Conservation (phyloP, 2,888 invertebrate genomes). For the Autographa pulchrina region DNA sequence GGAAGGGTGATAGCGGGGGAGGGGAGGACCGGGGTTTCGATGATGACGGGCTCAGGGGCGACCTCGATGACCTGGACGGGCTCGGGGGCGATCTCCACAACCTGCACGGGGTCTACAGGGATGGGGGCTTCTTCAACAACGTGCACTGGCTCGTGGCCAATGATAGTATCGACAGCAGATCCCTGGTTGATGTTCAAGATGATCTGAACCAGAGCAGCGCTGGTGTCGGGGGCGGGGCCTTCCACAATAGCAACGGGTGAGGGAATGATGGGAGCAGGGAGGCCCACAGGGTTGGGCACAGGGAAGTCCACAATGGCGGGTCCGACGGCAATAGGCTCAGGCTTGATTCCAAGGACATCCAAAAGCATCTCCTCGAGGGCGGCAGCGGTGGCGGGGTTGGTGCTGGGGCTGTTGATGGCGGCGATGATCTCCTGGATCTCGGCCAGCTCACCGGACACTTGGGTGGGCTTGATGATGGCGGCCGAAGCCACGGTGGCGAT, state of each 20-base stretch:
- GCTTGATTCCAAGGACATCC: no score
- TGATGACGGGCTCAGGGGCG: conserved; percentile 50
- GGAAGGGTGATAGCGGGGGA: conserved; percentile 58
- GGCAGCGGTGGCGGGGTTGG: no score
- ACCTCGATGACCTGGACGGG: conserved; percentile 44
- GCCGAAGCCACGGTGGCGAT: no score
- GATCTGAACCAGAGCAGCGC: conserved; percentile 64
- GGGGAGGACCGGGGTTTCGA: conserved; percentile 58
- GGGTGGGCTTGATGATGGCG: no score
- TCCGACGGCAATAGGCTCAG: no score
- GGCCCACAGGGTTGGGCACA: no score
- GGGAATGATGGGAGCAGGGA: no score
- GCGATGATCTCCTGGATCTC: no score
- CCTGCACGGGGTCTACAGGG: conserved; percentile 31
- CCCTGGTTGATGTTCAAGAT: conserved; percentile 65
- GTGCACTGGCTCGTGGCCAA: conserved; percentile 10
- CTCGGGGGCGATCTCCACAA: conserved; percentile 26
- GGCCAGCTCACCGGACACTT: no score
- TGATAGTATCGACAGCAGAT: conserved; percentile 33
- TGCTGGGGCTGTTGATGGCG: no score
- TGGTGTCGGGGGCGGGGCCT: conserved; percentile 15
- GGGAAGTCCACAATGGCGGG: no score
- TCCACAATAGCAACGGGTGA: neutral
- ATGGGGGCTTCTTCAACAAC: conserved; percentile 29
- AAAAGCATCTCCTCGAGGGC: no score